These are phyloP conservation scores for Drosophila nannoptera DNA, from an alignment of 1,140 invertebrate genomes.

Conservation along the genomic window DNA sequence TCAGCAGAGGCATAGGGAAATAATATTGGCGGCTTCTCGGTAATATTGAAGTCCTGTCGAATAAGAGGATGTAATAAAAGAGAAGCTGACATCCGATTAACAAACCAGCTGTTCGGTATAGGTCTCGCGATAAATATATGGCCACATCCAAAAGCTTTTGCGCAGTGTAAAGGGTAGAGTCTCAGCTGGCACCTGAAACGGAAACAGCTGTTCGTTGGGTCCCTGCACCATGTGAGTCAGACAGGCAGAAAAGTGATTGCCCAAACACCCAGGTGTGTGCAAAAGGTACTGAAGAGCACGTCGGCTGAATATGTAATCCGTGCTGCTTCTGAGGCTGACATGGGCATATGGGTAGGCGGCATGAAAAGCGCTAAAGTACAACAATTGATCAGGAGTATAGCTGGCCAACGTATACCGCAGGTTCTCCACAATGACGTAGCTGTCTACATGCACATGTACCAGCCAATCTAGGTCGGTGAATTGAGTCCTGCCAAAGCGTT, in stretches of 20 bases:
- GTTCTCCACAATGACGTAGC: conserved; percentile 95
- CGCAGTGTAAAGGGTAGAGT: conserved; percentile 37
- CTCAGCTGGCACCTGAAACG: conserved; percentile 18
- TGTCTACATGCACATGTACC: conserved; percentile 96
- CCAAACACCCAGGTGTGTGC: background rate
- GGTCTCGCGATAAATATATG: conserved; percentile 30
- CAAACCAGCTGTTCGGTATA: conserved; percentile 30
- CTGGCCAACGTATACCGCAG: conserved; percentile 89
- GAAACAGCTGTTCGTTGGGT: conserved; percentile 61
- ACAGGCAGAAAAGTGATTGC: conserved; percentile 12
- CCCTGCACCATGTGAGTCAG: conserved; percentile 79
- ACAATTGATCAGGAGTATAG: conserved; percentile 83
- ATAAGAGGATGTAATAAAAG: background rate
- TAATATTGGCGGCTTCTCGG: background rate
- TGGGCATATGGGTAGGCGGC: conserved; percentile 89
- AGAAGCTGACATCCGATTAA: background rate
- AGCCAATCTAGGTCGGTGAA: conserved; percentile 92
- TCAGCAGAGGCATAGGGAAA: conserved; percentile 28
- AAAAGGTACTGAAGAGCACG: conserved; percentile 80
- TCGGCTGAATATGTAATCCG: conserved; percentile 93
- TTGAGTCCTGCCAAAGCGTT: conserved; percentile 87
- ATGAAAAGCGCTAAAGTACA: conserved; percentile 93
- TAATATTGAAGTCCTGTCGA: conserved; percentile 7
- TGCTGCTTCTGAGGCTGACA: conserved; percentile 93
- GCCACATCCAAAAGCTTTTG: conserved; percentile 46